Evolutionary conservation across 2,888 invertebrate genomes (phyloP).

Genomic region (Mimumesa dahlbomi): DNA sequence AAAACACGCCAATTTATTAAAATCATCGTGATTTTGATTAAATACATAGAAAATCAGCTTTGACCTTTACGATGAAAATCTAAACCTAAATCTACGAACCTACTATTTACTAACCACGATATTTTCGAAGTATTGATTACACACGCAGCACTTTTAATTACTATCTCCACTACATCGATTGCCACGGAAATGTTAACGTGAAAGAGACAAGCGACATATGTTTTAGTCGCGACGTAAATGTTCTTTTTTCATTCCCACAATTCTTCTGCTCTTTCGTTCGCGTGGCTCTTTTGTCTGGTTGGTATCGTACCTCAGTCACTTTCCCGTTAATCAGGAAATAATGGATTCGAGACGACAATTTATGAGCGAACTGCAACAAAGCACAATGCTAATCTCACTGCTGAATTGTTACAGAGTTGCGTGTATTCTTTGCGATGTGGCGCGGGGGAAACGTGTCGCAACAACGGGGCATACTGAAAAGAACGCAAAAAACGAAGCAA

Average conservation of each 20-base stretch:
- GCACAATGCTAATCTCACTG: conserved; percentile 38
- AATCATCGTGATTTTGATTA: no score
- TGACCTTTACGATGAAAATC: no score
- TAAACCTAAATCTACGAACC: no score
- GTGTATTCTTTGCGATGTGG: conserved; percentile 4
- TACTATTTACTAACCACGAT: no score
- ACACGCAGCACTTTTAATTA: no score
- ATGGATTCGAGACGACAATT: conserved; percentile 34
- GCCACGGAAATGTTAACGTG: no score
- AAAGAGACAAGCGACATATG: no score
- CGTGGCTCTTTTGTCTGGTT: conserved; percentile 7
- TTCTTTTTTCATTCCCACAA: conserved; percentile 13
- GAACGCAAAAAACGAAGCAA: not conserved
- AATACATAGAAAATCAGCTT: no score
- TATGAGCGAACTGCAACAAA: conserved; percentile 26
- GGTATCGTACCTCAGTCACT: conserved; percentile 6
- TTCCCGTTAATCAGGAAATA: conserved; percentile 40
- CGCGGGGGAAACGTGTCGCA: conserved; percentile 3
- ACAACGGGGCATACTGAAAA: not conserved
- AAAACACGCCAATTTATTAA: no score
- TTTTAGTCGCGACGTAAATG: not conserved
- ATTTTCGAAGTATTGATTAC: no score
- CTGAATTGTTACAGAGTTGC: conserved; percentile 17
- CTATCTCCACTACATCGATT: no score
- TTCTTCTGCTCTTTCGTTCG: not conserved